Evolutionary conservation across 2,888 invertebrate species (phyloP), one percentile per base, ranked within the genome.

Genomic region (Corythucha ciliata): DNA sequence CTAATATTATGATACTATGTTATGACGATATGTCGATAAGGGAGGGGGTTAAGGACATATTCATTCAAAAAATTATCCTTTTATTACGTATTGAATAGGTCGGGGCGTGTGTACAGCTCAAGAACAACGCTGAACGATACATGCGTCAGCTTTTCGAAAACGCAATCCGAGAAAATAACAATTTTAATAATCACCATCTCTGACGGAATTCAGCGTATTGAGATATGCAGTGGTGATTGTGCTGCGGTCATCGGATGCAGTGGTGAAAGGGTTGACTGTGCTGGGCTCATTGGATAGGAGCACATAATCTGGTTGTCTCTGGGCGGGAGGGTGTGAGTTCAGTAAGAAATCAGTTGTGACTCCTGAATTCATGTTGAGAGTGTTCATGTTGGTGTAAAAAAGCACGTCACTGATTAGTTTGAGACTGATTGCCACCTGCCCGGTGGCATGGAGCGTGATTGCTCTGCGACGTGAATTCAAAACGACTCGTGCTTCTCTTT

Each of bases 341-440:
- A n/a, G n/a, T n/a, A n/a, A n/a, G 14, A 34, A 20, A 33, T 48
- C 25, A 4, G 50, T 41, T 14, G 44, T 25, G n/a, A 50, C 25
- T 33, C 26, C 22, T 1, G 50, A 44, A 10, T 41, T 42, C 22
- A 33, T 14, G 41, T 50, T 53, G 2, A 53, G 44, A 37, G 16
- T 32, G 10, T 24, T 27, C 29, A 54, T 44, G 18, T 54, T 44
- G 10, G 42, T 48, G 16, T 42, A 46, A 24, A 54, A 54, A n/a
- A 54, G 27, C 24, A 34, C 47, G 40, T 54, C 54, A 52, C 51
- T 40, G 29, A 52, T 54, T 20, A 47, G 40, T 29, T 54, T 50
- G n/a, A 39, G 48, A 12, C 45, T 26, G 29, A 49, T 33, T 14
- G 50, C 32, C 20, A 37, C 8, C 41, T 42, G 29, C 46, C 40